These are phyloP conservation scores for Aurelia sp. DNA, from an alignment of 30 jellyfish, hydroid and myxozoan species.

Conservation along the genomic window DNA sequence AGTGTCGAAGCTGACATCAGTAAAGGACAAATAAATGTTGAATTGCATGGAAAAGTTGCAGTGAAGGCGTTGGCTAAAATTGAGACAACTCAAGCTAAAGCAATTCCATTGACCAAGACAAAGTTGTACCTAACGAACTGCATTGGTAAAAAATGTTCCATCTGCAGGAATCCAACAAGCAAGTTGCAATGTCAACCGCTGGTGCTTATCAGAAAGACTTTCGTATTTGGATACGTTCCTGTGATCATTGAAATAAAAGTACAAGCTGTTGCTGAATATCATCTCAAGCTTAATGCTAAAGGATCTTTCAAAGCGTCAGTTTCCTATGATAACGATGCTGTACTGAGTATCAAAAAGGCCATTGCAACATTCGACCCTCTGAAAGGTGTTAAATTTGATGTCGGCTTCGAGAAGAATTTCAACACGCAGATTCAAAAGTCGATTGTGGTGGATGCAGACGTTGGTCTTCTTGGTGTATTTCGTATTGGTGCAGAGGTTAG, in stretches of 20 bases:
- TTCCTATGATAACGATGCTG: conserved; percentile 1
- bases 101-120: not conserved
- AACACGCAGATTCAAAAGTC: not conserved
- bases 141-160: not conserved
- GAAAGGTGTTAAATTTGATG: conserved; percentile 21
- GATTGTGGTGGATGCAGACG: not conserved
- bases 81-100: not conserved
- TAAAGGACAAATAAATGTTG: not conserved
- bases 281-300: not conserved
- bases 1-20: not conserved
- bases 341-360: conserved; percentile 22
- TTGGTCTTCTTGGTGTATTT: conserved; percentile 22
- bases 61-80: not conserved
- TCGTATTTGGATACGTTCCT: conserved; percentile 27
- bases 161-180: conserved; percentile 7
- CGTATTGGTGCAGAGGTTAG: conserved; percentile 50
- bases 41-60: not conserved
- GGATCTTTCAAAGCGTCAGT: not conserved
- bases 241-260: conserved; percentile 19
- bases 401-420: not conserved
- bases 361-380: conserved; percentile 26
- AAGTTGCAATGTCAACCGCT: conserved; percentile 12
- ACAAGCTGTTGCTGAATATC: conserved; percentile 24
- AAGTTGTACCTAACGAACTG: conserved; percentile 22
- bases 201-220: not conserved